Evolutionary conservation across 92 coral and sea anemone genomes (phyloP).

Genomic region (Desmophyllum pertusum): DNA sequence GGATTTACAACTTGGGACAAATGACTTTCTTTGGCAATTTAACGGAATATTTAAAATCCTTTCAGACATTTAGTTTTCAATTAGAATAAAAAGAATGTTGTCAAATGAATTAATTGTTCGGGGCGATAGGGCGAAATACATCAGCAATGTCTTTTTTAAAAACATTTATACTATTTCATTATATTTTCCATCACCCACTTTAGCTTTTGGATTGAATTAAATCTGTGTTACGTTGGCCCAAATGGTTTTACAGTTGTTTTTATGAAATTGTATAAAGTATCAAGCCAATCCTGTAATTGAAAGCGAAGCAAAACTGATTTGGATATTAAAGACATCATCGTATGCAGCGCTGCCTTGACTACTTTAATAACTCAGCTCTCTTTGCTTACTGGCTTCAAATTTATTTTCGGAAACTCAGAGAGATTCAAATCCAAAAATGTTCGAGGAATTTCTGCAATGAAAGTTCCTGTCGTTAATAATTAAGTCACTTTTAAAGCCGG

Average conservation of each 20-base stretch:
- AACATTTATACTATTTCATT: background rate
- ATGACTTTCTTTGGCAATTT: conserved; percentile 1
- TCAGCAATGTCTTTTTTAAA: background rate
- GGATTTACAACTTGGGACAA: background rate
- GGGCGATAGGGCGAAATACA: background rate
- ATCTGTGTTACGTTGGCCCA: background rate
- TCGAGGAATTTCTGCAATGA: background rate
- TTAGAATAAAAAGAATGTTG: background rate
- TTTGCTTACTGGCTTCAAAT: no score
- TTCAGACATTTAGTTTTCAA: background rate
- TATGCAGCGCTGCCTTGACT: no score
- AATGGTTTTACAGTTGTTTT: background rate
- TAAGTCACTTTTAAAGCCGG: background rate
- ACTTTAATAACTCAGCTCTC: no score
- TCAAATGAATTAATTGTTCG: background rate
- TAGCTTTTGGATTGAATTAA: background rate
- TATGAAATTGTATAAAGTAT: background rate
- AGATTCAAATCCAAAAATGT: background rate
- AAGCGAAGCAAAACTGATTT: background rate
- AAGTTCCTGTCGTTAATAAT: conserved; percentile 8
- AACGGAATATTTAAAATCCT: background rate
- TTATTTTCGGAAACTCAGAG: no score
- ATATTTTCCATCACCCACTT: background rate
- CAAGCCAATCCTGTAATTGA: background rate
- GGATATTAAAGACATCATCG: background rate